A percentile compares a stretch with the other conserved stretches of the same genome.
Conservation (phyloP, 2,113 vertebrate genomes). For the Pomatostomus ruficeps region DNA sequence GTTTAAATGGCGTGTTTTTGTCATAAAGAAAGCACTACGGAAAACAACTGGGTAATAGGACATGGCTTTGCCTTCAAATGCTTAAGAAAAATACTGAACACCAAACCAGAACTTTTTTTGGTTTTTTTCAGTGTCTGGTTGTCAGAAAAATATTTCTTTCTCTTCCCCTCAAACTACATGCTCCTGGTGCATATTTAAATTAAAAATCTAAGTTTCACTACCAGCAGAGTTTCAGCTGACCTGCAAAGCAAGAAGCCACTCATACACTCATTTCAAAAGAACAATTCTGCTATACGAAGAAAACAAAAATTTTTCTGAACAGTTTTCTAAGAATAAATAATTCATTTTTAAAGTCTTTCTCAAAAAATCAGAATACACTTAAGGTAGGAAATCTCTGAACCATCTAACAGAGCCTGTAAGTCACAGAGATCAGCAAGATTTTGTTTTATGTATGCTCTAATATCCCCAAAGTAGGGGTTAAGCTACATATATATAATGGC, state of each 20-base stretch:
- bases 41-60: neutral
- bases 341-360: neutral
- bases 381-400: neutral
- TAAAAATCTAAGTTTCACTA: neutral
- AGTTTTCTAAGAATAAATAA: neutral
- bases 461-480: neutral
- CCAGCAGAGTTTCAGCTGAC: neutral
- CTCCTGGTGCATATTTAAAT: neutral
- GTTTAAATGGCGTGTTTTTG: neutral
- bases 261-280: neutral
- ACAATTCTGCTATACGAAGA: neutral
- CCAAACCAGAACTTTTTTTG: fast-evolving
- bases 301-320: neutral
- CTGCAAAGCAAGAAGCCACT: neutral
- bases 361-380: neutral
- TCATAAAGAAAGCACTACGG: neutral
- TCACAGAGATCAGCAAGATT: neutral
- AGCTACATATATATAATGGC: neutral
- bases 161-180: neutral
- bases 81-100: neutral
- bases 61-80: neutral
- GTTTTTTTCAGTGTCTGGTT: neutral
- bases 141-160: neutral
- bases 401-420: neutral
- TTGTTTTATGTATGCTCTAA: neutral